A percentile compares a stretch with the other conserved stretches of the same genome.
Conservation (phyloP, 2,113 vertebrate genomes). For the Mesocricetus auratus region DNA sequence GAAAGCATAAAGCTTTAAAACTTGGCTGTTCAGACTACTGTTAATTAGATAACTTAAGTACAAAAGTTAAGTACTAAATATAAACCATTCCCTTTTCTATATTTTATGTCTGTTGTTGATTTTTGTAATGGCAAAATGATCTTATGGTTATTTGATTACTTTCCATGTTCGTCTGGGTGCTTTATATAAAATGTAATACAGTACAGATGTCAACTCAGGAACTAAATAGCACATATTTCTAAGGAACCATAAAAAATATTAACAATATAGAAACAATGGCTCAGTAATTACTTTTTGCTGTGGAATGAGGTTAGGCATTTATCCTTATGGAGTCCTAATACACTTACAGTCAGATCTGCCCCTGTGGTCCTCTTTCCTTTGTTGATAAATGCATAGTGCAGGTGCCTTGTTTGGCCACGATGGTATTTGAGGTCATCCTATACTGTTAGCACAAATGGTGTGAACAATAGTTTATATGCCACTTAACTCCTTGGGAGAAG, state of each 20-base stretch:
- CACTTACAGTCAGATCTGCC: constrained; percentile 87
- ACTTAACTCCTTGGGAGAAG: constrained; percentile 92
- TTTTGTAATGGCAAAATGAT: constrained; percentile 84
- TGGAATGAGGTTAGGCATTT: constrained; percentile 88
- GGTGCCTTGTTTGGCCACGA: constrained; percentile 86
- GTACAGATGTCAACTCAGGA: constrained; percentile 86
- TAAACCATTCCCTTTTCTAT: constrained; percentile 77
- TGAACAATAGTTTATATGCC: constrained; percentile 92
- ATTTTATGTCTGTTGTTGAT: constrained; percentile 85
- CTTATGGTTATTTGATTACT: constrained; percentile 81
- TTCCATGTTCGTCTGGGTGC: constrained; percentile 80
- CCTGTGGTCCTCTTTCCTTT: constrained; percentile 88
- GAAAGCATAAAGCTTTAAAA: constrained; percentile 83
- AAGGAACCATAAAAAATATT: constrained; percentile 89
- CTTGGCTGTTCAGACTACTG: constrained; percentile 77
- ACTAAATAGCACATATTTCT: constrained; percentile 89
- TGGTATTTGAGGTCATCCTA: constrained; percentile 88
- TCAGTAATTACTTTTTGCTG: constrained; percentile 90
- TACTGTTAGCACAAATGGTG: constrained; percentile 90
- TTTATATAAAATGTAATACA: constrained; percentile 89
- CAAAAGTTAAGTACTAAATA: constrained; percentile 81
- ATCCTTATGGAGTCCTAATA: constrained; percentile 89
- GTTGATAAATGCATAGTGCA: constrained; percentile 90
- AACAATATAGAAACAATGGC: constrained; percentile 89
- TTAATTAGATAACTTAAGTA: constrained; percentile 85